A percentile compares a stretch with the other conserved stretches of the same genome.
phyloP scores from a whole-genome alignment of 1,140 invertebrate species.

The Eriosoma lanigerum region DNA sequence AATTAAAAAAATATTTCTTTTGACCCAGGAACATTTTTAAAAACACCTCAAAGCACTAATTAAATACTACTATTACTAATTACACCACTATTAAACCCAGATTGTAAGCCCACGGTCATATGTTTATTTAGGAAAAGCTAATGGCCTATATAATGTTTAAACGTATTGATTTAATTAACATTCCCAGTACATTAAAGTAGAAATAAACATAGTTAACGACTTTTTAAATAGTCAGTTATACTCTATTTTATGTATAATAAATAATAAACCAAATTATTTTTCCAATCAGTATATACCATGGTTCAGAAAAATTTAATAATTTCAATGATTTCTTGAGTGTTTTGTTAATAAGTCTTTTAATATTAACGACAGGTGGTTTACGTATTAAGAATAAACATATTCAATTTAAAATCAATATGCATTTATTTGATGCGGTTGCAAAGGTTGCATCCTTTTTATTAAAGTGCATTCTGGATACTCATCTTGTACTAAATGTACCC shows the following conservation, averaged over 20 bases:
- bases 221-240: background rate
- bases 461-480: conserved; percentile 22
- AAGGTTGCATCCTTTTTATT: background rate
- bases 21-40: background rate
- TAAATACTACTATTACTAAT: too few species aligned
- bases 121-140: background rate
- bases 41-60: background rate
- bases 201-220: background rate
- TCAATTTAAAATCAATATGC: background rate
- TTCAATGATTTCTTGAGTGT: background rate
- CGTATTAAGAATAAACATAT: background rate
- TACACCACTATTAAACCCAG: too few species aligned
- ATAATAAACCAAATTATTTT: conserved; percentile 15
- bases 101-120: background rate
- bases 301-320: background rate
- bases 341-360: conserved; percentile 27
- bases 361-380: background rate
- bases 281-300: conserved; percentile 5
- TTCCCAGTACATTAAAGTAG: background rate
- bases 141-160: background rate
- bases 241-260: conserved; percentile 7
- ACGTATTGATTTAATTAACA: background rate
- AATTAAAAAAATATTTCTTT: background rate
- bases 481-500: conserved; percentile 13
- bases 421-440: conserved; percentile 17